Evolutionary conservation across 2,888 invertebrate genomes (phyloP).

Genomic region (Tribolium freemani): DNA sequence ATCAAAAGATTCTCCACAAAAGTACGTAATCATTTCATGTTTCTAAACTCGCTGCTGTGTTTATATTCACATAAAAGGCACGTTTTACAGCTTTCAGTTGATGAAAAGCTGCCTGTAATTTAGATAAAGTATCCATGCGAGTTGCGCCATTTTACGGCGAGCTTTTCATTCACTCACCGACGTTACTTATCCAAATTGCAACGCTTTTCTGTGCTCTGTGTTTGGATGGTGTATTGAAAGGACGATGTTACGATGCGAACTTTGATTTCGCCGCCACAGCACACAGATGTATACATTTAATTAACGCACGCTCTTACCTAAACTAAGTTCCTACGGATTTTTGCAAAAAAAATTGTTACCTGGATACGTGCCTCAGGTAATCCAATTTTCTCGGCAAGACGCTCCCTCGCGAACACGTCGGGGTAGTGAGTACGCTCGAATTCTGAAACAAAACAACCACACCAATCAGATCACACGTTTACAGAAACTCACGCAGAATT

Average conservation of each 20-base stretch:
- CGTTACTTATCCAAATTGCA: conserved; percentile 63
- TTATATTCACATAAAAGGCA: conserved; percentile 54
- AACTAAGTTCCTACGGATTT: conserved; percentile 41
- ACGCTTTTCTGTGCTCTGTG: conserved; percentile 44
- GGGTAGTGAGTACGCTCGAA: conserved; percentile 98
- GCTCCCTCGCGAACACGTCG: conserved; percentile 95
- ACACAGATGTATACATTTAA: conserved; percentile 13
- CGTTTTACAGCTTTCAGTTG: conserved; percentile 57
- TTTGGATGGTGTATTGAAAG: neutral
- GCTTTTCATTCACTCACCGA: conserved; percentile 56
- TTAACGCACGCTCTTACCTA: conserved; percentile 34
- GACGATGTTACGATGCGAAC: conserved; percentile 20
- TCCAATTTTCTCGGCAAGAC: conserved; percentile 96
- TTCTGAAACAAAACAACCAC: conserved; percentile 74
- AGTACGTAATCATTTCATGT: conserved; percentile 56
- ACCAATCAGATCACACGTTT: neutral
- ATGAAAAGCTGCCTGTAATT: conserved; percentile 61
- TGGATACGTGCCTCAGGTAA: conserved; percentile 99
- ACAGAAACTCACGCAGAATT: neutral
- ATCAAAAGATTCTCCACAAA: conserved; percentile 55
- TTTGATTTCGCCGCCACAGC: conserved; percentile 13
- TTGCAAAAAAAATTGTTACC: conserved; percentile 78
- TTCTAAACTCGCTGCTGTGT: conserved; percentile 53
- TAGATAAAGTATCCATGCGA: conserved; percentile 59
- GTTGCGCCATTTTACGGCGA: conserved; percentile 51